These are phyloP conservation scores for Larimichthys polyactis DNA, from an alignment of 2,113 vertebrate genomes.

Conservation along the genomic window DNA sequence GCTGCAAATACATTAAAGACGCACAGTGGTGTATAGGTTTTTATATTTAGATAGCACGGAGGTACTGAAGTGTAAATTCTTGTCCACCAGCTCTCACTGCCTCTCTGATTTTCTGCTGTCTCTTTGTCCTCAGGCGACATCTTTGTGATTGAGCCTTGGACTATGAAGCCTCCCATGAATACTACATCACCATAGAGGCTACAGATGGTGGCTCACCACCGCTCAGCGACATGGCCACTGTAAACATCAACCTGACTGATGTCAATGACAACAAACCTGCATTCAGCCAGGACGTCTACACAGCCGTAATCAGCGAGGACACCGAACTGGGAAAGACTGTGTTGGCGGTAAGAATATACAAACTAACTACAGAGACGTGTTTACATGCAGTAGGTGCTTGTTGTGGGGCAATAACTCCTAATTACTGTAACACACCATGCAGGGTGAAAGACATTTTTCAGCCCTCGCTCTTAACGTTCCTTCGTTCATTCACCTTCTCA, in stretches of 20 bases:
- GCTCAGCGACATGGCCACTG: constrained; percentile 92
- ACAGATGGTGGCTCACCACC: constrained; percentile 93
- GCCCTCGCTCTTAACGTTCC: constrained; percentile 3
- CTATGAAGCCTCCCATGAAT: constrained; percentile 93
- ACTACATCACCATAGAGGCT: constrained; percentile 95
- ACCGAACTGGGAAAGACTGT: constrained; percentile 88
- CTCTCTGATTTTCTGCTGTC: not conserved
- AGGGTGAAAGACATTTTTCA: constrained; percentile 20
- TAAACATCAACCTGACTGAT: constrained; percentile 95
- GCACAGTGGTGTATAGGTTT: not conserved
- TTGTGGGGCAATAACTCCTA: constrained; percentile 11
- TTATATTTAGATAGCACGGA: not conserved
- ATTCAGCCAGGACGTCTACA: constrained; percentile 93
- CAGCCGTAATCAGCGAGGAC: constrained; percentile 93
- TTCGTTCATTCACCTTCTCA: constrained; percentile 38
- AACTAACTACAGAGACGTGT: not conserved
- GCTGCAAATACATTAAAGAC: not conserved
- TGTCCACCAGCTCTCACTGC: not conserved
- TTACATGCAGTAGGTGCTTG: not conserved
- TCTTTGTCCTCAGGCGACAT: constrained; percentile 86
- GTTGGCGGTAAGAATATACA: constrained; percentile 82
- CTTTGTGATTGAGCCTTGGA: constrained; percentile 93
- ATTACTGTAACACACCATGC: constrained; percentile 10
- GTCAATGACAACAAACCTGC: constrained; percentile 93
- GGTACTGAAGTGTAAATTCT: not conserved